Percentiles rank a stretch among this genome's conserved stretches.
Evolutionary conservation across 2,888 invertebrate species (phyloP).

Genomic region (Drosophila subsilvestris): DNA sequence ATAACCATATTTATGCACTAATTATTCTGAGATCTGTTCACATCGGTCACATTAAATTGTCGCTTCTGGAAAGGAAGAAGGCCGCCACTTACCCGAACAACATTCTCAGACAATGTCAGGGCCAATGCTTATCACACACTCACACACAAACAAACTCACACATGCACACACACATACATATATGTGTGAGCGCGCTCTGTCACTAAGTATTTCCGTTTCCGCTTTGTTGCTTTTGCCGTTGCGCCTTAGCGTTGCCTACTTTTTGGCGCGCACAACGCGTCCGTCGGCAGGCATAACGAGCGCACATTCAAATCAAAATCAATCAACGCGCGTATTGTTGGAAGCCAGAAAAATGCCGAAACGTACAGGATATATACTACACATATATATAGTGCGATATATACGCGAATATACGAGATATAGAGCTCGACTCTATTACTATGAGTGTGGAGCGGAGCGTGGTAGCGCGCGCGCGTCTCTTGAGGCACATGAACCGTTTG

Average conservation of each 20-base stretch:
- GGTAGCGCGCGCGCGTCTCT: conserved; percentile 69
- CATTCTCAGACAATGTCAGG: conserved; percentile 28
- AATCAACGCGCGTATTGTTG: conserved; percentile 69
- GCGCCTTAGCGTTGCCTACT: conserved; percentile 40
- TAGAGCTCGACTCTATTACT: conserved; percentile 8
- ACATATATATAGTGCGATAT: background rate
- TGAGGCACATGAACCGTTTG: conserved; percentile 75
- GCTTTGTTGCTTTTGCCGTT: conserved; percentile 43
- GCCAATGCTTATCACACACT: conserved; percentile 17
- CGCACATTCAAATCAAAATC: conserved; percentile 68
- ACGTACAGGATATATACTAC: conserved; percentile 20
- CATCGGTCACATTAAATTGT: background rate
- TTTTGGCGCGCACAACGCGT: conserved; percentile 68
- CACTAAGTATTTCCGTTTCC: conserved; percentile 73
- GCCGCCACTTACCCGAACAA: conserved; percentile 26
- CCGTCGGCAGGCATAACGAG: conserved; percentile 75
- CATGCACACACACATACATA: background rate
- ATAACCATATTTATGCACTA: conserved; percentile 12
- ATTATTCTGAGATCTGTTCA: background rate
- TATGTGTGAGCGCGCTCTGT: conserved; percentile 13
- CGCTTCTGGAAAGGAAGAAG: background rate
- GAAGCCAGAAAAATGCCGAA: conserved; percentile 39
- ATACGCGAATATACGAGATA: conserved; percentile 15
- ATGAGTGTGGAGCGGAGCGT: conserved; percentile 32
- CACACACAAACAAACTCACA: conserved; percentile 1